Conservation (phyloP, 1,140 invertebrate species). For the Drosophila sproati region DNA sequence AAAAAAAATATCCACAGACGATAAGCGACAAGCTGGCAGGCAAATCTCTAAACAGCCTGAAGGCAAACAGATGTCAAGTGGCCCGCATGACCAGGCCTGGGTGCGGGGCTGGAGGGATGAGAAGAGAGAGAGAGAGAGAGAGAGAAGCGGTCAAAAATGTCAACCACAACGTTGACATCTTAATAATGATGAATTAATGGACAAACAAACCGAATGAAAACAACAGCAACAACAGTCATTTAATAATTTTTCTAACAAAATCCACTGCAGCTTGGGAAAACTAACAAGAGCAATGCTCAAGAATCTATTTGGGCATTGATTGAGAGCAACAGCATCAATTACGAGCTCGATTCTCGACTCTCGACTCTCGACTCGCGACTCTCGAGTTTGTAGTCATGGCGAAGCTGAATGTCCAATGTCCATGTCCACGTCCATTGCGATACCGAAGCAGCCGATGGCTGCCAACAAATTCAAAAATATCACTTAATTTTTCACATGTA, state of each 20-base stretch:
- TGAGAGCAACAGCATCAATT: conserved; percentile 78
- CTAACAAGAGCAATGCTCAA: conserved; percentile 24
- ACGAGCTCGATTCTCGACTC: conserved; percentile 33
- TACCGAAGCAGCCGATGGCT: conserved; percentile 48
- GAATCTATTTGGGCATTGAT: conserved; percentile 72
- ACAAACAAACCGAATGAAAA: conserved; percentile 73
- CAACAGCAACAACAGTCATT: conserved; percentile 58
- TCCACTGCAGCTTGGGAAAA: conserved; percentile 53
- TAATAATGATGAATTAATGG: conserved; percentile 84
- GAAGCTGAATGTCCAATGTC: background rate
- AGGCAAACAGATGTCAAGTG: conserved; percentile 79
- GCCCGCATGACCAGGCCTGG: conserved; percentile 60
- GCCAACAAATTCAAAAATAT: conserved; percentile 82
- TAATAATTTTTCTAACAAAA: conserved; percentile 77
- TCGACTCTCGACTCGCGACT: conserved; percentile 18
- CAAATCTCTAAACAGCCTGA: conserved; percentile 61
- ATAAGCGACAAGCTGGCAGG: conserved; percentile 25
- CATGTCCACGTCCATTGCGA: conserved; percentile 5
- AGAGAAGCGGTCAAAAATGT: conserved; percentile 66
- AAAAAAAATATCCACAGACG: conserved; percentile 23
- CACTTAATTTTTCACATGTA: conserved; percentile 82
- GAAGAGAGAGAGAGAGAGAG: conserved; percentile 9
- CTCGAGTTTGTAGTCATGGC: conserved; percentile 1
- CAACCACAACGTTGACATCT: conserved; percentile 79
- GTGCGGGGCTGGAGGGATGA: conserved; percentile 4